phyloP scores from a whole-genome alignment of 2,888 invertebrate genomes.

The Oscheius sp. region DNA sequence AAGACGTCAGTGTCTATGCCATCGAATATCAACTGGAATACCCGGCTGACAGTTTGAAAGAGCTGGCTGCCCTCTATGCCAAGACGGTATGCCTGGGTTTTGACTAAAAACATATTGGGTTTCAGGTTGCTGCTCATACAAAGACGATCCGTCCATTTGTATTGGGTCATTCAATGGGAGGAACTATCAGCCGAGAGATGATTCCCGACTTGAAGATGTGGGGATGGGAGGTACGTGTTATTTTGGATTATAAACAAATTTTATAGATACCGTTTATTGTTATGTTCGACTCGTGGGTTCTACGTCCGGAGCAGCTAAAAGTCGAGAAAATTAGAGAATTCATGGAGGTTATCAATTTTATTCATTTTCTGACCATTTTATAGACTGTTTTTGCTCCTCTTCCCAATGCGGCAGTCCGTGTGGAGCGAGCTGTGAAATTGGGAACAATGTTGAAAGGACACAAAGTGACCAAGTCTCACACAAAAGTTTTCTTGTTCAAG shows the following conservation, averaged over 20 bases:
- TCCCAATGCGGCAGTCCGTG: conserved; percentile 46
- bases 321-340: conserved; percentile 52
- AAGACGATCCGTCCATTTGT: conserved; percentile 51
- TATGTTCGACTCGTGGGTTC: conserved; percentile 64
- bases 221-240: conserved; percentile 44
- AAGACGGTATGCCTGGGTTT: conserved; percentile 45
- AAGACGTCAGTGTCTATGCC: conserved; percentile 61
- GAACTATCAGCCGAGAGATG: conserved; percentile 64
- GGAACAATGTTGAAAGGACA: conserved; percentile 55
- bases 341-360: conserved; percentile 39
- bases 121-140: conserved; percentile 56
- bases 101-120: background rate
- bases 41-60: conserved; percentile 53
- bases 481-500: conserved; percentile 62
- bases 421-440: conserved; percentile 53
- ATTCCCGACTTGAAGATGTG: conserved; percentile 50
- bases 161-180: conserved; percentile 70
- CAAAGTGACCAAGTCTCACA: conserved; percentile 44
- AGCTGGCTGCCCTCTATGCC: conserved; percentile 63
- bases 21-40: conserved; percentile 62
- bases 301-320: conserved; percentile 51
- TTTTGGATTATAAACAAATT: too few species aligned
- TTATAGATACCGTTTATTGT: conserved; percentile 56
- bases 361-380: background rate
- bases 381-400: conserved; percentile 56